Base-by-base conservation (phyloP, 2,797 vertebrate genomes). In the Acestrorhynchus altus region DNA sequence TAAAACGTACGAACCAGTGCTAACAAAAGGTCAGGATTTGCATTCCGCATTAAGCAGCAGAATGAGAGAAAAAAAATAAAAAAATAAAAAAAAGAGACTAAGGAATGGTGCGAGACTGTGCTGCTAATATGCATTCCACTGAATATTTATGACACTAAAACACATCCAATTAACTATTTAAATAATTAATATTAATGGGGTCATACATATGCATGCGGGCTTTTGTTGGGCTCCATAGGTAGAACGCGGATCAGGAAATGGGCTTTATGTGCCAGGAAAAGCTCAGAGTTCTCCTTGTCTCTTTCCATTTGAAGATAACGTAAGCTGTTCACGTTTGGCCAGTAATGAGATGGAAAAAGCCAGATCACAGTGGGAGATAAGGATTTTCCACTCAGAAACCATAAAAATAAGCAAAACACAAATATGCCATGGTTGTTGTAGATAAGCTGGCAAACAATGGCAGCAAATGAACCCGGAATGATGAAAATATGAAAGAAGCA, bases 111-210 rank as follows among this genome's bases (percentile, higher is more conserved):
- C 79, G 78, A 79, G 83, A 87, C 88, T 79, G 85, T 86, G 18
- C 65, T 54, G 66, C 86, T 90, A 88, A 87, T 87, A 87, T 85
- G 87, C 82, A 81, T 39, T 39, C 78, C 80, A 52, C 64, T 93
- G 90, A 92, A 94, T 94, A 94, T 94, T 90, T 90, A 94, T 92
- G 87, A 88, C 28, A 54, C 79, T 83, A 91, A 91, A 88, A 90
- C 87, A 88, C 91, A 91, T 87, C 90, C 91, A 93, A 93, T 94
- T 94, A 93, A 90, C 88, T 86, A 85, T 88, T 89, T 91, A 86
- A 92, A 92, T 91, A 87, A 93, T 94, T 92, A 90, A 92, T 91
- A 93, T 91, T 92, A 90, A 90, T 89, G 86, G 79, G 59, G 79
- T 79, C 73, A 87, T 91, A 87, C 89, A 92, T 92, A 92, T 92